phyloP scores from a whole-genome alignment of 1,140 invertebrate genomes.

The Venturia canescens region DNA sequence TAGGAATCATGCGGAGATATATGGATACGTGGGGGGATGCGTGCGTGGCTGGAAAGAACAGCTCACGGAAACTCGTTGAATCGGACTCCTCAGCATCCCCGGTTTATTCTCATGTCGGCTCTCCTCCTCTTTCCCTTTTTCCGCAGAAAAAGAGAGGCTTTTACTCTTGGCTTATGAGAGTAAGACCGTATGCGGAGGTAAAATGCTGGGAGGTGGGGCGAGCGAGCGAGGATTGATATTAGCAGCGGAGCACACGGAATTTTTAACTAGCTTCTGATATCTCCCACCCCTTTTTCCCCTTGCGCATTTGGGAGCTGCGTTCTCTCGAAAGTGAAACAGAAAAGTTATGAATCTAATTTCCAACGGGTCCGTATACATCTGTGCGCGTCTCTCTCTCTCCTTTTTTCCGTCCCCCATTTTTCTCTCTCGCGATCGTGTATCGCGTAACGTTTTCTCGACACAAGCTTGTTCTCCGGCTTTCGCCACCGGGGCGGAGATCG shows the following conservation, averaged over 20 bases:
- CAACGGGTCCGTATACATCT: slow-evolving; percentile 67
- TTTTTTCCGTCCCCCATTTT: slow-evolving; percentile 45
- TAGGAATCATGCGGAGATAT: too few relatives aligned
- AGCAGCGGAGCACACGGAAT: slow-evolving; percentile 68
- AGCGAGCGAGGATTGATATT: slow-evolving; percentile 67
- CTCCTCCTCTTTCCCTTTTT: neutral
- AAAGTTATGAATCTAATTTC: slow-evolving; percentile 77
- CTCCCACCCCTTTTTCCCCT: slow-evolving; percentile 39
- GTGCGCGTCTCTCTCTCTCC: slow-evolving; percentile 47
- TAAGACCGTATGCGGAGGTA: slow-evolving; percentile 26
- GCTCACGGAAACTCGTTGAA: neutral
- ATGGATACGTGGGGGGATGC: too few relatives aligned
- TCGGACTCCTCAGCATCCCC: neutral
- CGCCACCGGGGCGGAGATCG: neutral
- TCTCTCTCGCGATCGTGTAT: slow-evolving; percentile 39
- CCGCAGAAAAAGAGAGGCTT: neutral
- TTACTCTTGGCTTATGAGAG: neutral
- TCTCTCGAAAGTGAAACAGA: slow-evolving; percentile 68
- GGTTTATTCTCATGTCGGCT: too few relatives aligned
- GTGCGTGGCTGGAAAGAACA: too few relatives aligned
- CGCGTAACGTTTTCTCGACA: neutral
- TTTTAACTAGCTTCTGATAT: slow-evolving; percentile 71
- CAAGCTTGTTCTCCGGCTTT: slow-evolving; percentile 35
- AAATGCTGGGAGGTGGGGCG: slow-evolving; percentile 36
- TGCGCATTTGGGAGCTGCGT: slow-evolving; percentile 59